Conservation (phyloP, 2,888 invertebrate genomes). For the Laothoe populi region DNA sequence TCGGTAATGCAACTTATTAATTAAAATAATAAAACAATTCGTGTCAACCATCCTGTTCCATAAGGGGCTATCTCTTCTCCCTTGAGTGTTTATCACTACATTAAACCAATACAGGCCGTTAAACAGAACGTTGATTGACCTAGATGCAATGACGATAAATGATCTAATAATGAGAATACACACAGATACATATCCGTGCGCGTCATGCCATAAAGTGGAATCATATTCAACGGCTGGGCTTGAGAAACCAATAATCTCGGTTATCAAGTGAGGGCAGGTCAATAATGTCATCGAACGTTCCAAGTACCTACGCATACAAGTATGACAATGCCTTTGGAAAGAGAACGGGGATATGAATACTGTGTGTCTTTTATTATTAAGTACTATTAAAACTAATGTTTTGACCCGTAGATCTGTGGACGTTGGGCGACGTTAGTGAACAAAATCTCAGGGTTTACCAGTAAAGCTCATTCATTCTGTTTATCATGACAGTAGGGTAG, state of each 20-base stretch:
- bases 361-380: neutral
- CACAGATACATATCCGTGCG: neutral
- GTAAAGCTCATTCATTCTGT: no score
- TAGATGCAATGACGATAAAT: conserved; percentile 8
- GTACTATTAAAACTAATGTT: neutral
- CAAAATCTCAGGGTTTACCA: no score
- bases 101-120: neutral
- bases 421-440: no score
- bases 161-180: neutral
- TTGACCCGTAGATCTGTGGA: no score
- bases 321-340: neutral
- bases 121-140: conserved; percentile 7
- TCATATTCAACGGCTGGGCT: conserved; percentile 7
- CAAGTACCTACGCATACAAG: neutral
- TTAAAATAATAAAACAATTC: no score
- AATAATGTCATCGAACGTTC: conserved; percentile 6
- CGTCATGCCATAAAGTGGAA: neutral
- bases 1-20: no score
- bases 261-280: conserved; percentile 9
- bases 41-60: no score
- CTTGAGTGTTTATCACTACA: neutral
- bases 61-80: neutral
- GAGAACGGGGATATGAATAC: neutral
- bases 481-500: no score
- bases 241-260: conserved; percentile 28